Evolutionary conservation across 2,888 invertebrate species (phyloP), one percentile per base, ranked within the genome.

Genomic region (Ophion costatus): DNA sequence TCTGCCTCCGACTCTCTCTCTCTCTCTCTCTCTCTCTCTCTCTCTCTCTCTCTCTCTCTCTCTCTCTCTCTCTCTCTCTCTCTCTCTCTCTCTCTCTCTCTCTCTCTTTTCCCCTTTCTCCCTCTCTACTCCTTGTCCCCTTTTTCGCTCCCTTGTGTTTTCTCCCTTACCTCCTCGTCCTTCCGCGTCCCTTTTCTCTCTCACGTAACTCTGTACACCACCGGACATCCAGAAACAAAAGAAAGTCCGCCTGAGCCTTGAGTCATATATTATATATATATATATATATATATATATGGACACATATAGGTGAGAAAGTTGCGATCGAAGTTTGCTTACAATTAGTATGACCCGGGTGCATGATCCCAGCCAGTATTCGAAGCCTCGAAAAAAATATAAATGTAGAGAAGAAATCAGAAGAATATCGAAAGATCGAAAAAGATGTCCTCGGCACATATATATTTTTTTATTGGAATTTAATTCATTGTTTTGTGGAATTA

Each of bases 171-270:
- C 2, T 45, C 10, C 14, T 45, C 4, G 9, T 42, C 9, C 29
- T 2, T 29, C 3, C 29, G 29, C 29, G 29, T 29, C 29, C 29
- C 29, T 29, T 29, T 29, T 59, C 59, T 22, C 73, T 74, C 14
- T 24, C 11, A 7, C 10, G 29, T 51, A 1, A 22, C 45, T 29
- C 57, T 33, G 14, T 20, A 29, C 45, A 11, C 51, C 22, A 71
- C 69, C 38, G 61, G 69, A 14, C 20, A 1, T 64, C 45, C 33
- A 22, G 89, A 91, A 92, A 93, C 92, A 90, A 90, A 91, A 90
- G 90, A 69, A 73, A 42, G 17, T n/a, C 63, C 71, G 29, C 73
- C 67, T 64, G 67, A 59, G 29, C 38, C 38, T 38, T 9, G 33
- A 57, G 73, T 66, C 38, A 7, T 5, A 38, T 38, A 38, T 33